Evolutionary conservation across 2,113 vertebrate species (phyloP).

Genomic region (Callipepla californica): DNA sequence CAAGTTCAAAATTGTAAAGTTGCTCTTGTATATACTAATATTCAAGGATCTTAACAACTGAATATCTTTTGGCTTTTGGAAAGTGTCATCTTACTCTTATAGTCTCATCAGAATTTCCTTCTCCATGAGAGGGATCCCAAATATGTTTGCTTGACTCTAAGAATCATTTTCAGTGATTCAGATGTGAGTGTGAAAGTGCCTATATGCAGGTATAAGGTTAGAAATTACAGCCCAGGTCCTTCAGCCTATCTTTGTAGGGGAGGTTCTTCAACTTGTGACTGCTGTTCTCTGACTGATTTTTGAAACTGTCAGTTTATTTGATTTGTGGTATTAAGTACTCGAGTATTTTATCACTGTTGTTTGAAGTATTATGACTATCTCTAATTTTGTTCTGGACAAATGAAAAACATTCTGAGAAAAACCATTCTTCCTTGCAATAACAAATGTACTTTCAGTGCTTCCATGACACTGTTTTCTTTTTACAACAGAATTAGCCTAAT

Average conservation of each 20-base stretch:
- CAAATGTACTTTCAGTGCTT: slow-evolving; percentile 28
- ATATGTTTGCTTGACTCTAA: neutral
- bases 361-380: neutral
- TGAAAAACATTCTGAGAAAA: slow-evolving; percentile 37
- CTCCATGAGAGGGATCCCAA: slow-evolving; percentile 22
- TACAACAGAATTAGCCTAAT: slow-evolving; percentile 72
- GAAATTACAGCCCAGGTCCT: neutral
- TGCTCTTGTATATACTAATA: neutral
- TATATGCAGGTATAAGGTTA: neutral
- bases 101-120: neutral
- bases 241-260: no score
- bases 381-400: slow-evolving; percentile 4
- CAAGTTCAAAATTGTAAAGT: neutral
- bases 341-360: neutral
- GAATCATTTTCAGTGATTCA: neutral
- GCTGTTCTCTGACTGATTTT: neutral
- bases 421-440: slow-evolving; percentile 23
- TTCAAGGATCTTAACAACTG: rapidly evolving
- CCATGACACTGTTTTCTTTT: slow-evolving; percentile 52
- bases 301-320: slow-evolving; percentile 9
- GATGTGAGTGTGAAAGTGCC: neutral
- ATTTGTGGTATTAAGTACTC: neutral
- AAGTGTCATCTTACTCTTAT: neutral
- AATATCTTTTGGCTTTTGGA: neutral
- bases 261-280: neutral